Base-by-base conservation (phyloP, 2,113 vertebrate species). In the Corythoichthys haematopterus region DNA sequence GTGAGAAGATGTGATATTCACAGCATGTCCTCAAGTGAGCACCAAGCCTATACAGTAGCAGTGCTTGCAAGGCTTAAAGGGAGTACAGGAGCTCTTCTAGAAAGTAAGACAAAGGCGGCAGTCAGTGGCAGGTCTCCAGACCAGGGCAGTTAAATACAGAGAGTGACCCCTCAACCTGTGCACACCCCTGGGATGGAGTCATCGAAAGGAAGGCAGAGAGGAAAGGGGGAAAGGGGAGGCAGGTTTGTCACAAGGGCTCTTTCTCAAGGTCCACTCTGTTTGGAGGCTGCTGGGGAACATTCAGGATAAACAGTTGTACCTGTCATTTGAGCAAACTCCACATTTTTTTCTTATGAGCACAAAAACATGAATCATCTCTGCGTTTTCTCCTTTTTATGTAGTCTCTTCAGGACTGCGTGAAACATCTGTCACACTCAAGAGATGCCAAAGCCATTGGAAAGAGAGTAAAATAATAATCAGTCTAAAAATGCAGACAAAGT, bases 51-150 rank as follows among this genome's bases (percentile, higher is more conserved):
- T 78, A 85, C 84, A 85, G 84, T 85, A 84, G 86, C 84, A 57
- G 65, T 3, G 72, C 65, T 57, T 37, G 61, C 33, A 33, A 57
- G 40, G 74, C 59, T 67, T 69, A 58, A 80, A 43, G 40, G 9
- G 69, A 72, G 63, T 72, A 74, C 58, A 60, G 20, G 15, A 72
- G 71, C 65, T 76, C 48, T 66, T 78, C 61, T 64, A 67, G 61
- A 73, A 71, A 72, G n/a, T 43, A 58, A 82, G 77, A 90, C 88
- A 90, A 90, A 90, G 86, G 80, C 74, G 46, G 76, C 78, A 89
- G 86, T 90, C 84, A 87, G 69, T 76, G 87, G 75, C 81, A 81
- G 81, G 80, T 87, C 87, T 88, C 77, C 81, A 86, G 84, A 81
- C 76, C 85, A 80, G 79, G 75, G 80, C 77, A 84, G 87, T 87